Percentiles rank a stretch among this genome's conserved stretches.
Conservation (phyloP, 2,113 vertebrate genomes). For the Zonotrichia leucophrys region DNA sequence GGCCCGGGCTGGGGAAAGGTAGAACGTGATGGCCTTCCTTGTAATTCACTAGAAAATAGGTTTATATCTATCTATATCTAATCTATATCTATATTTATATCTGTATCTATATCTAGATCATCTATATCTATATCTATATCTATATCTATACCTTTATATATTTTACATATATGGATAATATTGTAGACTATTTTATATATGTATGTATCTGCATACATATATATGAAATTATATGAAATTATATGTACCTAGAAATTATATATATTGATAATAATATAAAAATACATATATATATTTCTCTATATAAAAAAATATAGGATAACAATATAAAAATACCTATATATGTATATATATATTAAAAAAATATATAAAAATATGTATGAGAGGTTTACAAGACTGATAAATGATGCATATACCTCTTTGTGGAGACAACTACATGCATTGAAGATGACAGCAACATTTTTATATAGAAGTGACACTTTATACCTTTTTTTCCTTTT, state of each 20-base stretch:
- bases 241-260: not conserved
- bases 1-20: constrained; percentile 61
- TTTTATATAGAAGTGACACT: constrained; percentile 47
- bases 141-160: not conserved
- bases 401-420: not conserved
- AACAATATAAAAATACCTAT: not conserved
- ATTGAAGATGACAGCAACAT: not conserved
- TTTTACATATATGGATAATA: not conserved
- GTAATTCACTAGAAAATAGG: constrained; percentile 32
- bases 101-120: not conserved
- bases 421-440: not conserved
- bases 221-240: not conserved
- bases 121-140: not conserved
- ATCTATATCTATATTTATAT: not conserved
- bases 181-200: too few relatives aligned
- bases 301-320: too few relatives aligned
- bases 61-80: not conserved
- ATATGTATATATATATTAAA: too few relatives aligned
- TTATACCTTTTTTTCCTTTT: not conserved
- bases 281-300: too few relatives aligned
- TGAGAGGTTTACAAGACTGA: not conserved
- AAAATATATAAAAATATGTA: not conserved
- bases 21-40: constrained; percentile 42
- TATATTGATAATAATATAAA: not conserved
- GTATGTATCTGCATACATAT: not conserved